Conservation (phyloP, 2,888 invertebrate species). For the Endotricha flammealis region DNA sequence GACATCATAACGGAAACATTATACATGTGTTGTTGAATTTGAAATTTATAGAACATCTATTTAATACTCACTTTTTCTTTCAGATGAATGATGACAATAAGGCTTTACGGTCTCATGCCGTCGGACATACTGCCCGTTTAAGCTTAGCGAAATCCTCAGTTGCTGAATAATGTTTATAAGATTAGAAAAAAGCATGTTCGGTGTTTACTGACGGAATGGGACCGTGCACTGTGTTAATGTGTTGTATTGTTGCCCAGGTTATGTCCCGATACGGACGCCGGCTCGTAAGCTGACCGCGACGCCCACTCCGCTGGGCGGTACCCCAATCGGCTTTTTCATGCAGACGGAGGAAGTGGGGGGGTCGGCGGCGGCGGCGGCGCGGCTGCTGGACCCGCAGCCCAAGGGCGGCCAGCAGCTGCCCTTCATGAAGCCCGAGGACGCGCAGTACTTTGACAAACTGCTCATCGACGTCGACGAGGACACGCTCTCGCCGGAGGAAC, state of each 20-base stretch:
- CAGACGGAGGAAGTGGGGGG: conserved; percentile 92
- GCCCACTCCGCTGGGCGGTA: conserved; percentile 96
- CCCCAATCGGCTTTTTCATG: conserved; percentile 96
- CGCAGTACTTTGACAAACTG: conserved; percentile 99
- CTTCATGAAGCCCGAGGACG: conserved; percentile 99
- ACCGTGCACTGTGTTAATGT: conserved; percentile 28
- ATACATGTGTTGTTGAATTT: conserved; percentile 55
- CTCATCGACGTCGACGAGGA: conserved; percentile 99
- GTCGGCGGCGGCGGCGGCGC: conserved; percentile 89
- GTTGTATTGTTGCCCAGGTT: conserved; percentile 79
- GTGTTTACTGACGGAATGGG: conserved; percentile 24
- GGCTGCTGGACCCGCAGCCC: conserved; percentile 95
- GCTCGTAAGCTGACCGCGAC: conserved; percentile 98
- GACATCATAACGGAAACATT: conserved; percentile 33
- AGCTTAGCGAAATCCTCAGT: conserved; percentile 38
- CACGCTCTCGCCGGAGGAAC: conserved; percentile 94
- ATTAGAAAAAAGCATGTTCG: conserved; percentile 17
- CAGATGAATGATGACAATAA: conserved; percentile 72
- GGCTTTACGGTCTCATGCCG: conserved; percentile 64
- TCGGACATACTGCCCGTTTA: conserved; percentile 53
- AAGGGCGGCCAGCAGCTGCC: conserved; percentile 94
- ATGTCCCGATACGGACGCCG: conserved; percentile 97
- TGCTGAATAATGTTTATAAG: conserved; percentile 30
- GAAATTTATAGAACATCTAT: conserved; percentile 41
- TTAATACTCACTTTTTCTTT: conserved; percentile 70